Evolutionary conservation across 2,113 vertebrate species (phyloP), one percentile per base, ranked within the genome.

Genomic region (Peromyscus polionotus): DNA sequence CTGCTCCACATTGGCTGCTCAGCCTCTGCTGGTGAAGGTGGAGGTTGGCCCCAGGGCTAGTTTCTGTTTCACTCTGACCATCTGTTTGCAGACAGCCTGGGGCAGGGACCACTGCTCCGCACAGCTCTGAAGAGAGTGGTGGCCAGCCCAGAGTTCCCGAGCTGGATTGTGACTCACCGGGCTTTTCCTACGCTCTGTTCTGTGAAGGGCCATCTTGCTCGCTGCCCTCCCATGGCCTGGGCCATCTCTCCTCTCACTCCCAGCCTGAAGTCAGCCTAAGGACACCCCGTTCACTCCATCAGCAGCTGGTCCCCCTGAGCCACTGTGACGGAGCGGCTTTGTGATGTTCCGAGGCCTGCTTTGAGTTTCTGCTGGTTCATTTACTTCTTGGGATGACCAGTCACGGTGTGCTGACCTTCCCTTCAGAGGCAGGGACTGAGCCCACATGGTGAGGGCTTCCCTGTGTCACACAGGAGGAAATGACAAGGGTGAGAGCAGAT

Each of bases 311-410:
- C 86, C 7, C 48, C 45, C 26, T 1, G 33, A 88, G 33, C 45
- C 31, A 4, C 36, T 39, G 20, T 72, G 36, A 72, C 31, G 14
- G 45, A 89, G 88, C 17, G 12, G 51, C 45, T 5, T 22, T 77
- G 80, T 45, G 5, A 36, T 39, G 6, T 59, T 79, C 42, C 24
- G 0, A 2, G 45, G 1, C 1, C 80, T 5, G 14, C 1, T 5
- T 3, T 0, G 1, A 3, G 33, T 1, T 0, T 1, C 33, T 2
- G 10, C 9, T 4, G 8, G 11, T 6, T 2, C 73, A 16, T 84
- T 59, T 59, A 0, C 42, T 36, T 17, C 89, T n/a, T n/a, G 5
- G 0, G 6, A 2, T 7, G 7, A 14, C 51, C 7, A 1, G 2
- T 3, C 0, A 0, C 3, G 42, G 48, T 13, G 2, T 16, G 4